These are phyloP conservation scores for Murina feae DNA, from an alignment of 2,113 vertebrate species.

Conservation along the genomic window DNA sequence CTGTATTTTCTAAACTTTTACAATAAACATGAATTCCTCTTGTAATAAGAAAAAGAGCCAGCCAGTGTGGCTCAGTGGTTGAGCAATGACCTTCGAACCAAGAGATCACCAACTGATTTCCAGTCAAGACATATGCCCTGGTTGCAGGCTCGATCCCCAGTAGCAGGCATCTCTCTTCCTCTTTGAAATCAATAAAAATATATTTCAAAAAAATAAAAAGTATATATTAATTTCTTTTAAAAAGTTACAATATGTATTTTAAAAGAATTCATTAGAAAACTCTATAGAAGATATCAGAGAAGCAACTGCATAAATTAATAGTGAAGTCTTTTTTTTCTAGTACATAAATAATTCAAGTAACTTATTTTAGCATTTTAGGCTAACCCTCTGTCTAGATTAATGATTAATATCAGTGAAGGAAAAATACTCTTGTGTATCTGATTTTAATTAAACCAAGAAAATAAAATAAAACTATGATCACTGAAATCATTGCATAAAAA, in stretches of 20 bases:
- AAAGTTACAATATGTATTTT: background rate
- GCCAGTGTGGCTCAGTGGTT: too few relatives aligned
- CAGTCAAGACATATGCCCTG: too few relatives aligned
- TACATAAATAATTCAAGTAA: slow-evolving; percentile 17
- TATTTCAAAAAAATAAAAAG: too few relatives aligned
- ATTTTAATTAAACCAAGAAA: slow-evolving; percentile 17
- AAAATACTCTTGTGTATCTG: background rate
- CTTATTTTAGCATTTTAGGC: background rate
- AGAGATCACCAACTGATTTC: too few relatives aligned
- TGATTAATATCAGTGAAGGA: background rate
- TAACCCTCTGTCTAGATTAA: slow-evolving; percentile 9
- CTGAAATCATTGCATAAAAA: background rate
- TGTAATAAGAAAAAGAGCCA: background rate
- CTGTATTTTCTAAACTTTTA: background rate
- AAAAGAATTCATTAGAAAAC: background rate
- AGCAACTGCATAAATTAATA: background rate
- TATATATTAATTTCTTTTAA: background rate
- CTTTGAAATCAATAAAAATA: too few relatives aligned
- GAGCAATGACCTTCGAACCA: too few relatives aligned
- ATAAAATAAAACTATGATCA: background rate
- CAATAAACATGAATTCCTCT: background rate
- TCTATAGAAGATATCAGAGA: background rate
- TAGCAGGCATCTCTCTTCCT: too few relatives aligned
- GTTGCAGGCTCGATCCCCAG: too few relatives aligned
- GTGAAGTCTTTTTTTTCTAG: background rate